Conservation (phyloP, 2,797 vertebrate genomes). For the Chelidonichthys spinosus region DNA sequence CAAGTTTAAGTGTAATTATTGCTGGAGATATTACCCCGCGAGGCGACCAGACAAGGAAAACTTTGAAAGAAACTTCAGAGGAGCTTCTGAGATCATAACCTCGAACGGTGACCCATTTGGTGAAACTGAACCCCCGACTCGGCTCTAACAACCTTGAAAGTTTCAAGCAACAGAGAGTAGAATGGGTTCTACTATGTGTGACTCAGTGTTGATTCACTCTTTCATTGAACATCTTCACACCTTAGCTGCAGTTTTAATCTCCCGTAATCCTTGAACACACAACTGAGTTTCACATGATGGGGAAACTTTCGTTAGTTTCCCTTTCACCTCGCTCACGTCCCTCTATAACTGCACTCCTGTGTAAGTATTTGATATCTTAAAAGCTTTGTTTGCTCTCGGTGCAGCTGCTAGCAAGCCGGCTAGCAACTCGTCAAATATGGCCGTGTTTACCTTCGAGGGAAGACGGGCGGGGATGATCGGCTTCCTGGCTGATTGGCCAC, state of each 20-base stretch:
- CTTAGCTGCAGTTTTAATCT: constrained; percentile 35
- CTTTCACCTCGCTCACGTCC: constrained; percentile 14
- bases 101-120: constrained; percentile 18
- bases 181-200: constrained; percentile 4
- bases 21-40: constrained; percentile 14
- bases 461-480: constrained; percentile 42
- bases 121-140: constrained; percentile 18
- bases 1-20: constrained; percentile 46
- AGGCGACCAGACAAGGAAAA: constrained; percentile 24
- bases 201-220: constrained; percentile 15
- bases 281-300: constrained; percentile 20
- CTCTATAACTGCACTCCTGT: neutral
- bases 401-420: constrained; percentile 6
- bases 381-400: constrained; percentile 44
- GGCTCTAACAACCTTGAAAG: constrained; percentile 26
- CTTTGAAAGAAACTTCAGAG: constrained; percentile 1
- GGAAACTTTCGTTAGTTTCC: constrained; percentile 17
- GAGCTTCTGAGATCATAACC: constrained; percentile 13
- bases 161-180: constrained; percentile 6
- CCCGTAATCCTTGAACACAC: constrained; percentile 34
- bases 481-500: constrained; percentile 54
- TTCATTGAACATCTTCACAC: constrained; percentile 23
- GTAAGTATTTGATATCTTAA: constrained; percentile 17
- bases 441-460: constrained; percentile 54
- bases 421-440: constrained; percentile 38